A percentile compares a stretch with the other conserved stretches of the same genome.
These are phyloP conservation scores for Erpobdella octoculata DNA, from an alignment of 2,888 invertebrate species.

Conservation along the genomic window DNA sequence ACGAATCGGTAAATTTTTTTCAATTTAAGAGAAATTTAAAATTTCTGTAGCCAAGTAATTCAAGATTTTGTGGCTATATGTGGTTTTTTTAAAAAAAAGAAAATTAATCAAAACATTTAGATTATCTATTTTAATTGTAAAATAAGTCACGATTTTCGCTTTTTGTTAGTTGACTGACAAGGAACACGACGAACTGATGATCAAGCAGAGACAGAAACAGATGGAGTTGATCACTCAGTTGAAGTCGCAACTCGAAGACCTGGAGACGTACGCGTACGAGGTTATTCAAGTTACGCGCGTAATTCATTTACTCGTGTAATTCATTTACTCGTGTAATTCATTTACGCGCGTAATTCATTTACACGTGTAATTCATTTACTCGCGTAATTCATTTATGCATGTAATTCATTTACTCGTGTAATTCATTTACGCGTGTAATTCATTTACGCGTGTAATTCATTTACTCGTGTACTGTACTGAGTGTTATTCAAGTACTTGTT, in stretches of 20 bases:
- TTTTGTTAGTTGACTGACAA: conserved; percentile 40
- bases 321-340: background rate
- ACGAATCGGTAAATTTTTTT: background rate
- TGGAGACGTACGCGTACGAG: conserved; percentile 84
- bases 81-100: too few species aligned
- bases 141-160: background rate
- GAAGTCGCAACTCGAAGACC: conserved; percentile 80
- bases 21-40: too few species aligned
- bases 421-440: background rate
- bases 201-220: conserved; percentile 63
- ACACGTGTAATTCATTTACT: background rate
- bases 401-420: background rate
- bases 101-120: background rate
- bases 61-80: too few species aligned
- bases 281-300: conserved; percentile 39
- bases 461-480: background rate
- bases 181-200: conserved; percentile 58
- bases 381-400: too few species aligned
- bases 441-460: background rate
- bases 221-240: conserved; percentile 77
- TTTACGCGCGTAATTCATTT: background rate
- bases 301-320: background rate
- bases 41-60: too few species aligned
- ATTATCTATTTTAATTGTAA: background rate
- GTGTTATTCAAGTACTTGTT: background rate